Base-by-base conservation (phyloP, 2,888 invertebrate species). In the Diaperis boleti region DNA sequence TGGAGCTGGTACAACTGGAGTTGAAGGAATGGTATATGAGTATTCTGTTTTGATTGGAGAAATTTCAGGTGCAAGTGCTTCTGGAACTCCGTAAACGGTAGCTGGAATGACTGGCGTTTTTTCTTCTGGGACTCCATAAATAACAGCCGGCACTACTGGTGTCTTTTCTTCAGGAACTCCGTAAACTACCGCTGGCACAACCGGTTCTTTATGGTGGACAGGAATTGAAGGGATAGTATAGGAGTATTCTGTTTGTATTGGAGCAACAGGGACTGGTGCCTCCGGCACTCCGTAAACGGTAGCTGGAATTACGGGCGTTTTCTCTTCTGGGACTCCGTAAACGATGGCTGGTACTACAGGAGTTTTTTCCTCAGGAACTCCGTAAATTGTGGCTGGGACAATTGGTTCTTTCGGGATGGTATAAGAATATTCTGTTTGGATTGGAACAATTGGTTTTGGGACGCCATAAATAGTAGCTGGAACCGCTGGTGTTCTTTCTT, bases 101-200 rank as follows among this genome's bases (percentile, higher is more conserved):
- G 22, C 33, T 5, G 50, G 50, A 1, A 56, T 11, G 1, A 33
- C 31, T 13, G 31, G 17, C 35, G 33, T n/a, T n/a, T 44, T 8
- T 17, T 17, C 44, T 44, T 41, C 55, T 1, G 56, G 56, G 20
- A 44, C 44, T 33, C 56, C 56, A 13, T 56, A 56, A 20, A 44
- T 35, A 4, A 18, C 17, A 3, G 56, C 29, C 1, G 56, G 56
- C 11, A 44, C 15, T n/a, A 44, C 45, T 7, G 44, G 41, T 33
- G 20, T n/a, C 7, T 44, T 8, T 17, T 17, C 44, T 44, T 41
- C 55, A 3, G 56, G 56, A 35, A 44, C 44, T 33, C 56, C 56
- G n/a, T 56, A 56, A 20, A 44, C 44, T n/a, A 18, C 17, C 1
- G 56, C 29, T 1, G 56, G 56, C 11, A 44, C 22, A 10, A 13